Conservation (phyloP, 2,113 vertebrate species). For the Oryzias javanicus region DNA sequence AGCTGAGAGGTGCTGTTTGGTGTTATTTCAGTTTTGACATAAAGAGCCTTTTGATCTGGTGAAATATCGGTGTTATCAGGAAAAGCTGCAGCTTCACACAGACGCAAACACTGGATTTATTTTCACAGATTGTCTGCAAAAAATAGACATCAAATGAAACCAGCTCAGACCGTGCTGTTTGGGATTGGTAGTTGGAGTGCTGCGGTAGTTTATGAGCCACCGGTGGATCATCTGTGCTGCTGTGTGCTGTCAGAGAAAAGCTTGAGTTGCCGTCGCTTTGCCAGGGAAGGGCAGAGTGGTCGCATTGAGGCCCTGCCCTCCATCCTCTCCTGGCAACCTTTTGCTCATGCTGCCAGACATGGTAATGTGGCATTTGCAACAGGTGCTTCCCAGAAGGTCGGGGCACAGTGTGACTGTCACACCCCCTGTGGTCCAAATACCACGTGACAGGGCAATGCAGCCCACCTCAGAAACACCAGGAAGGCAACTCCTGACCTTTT, state of each 20-base stretch:
- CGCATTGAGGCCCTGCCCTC: slow-evolving; percentile 32
- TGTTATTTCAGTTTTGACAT: slow-evolving; percentile 16
- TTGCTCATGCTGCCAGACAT: slow-evolving; percentile 56
- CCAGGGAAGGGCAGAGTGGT: slow-evolving; percentile 20
- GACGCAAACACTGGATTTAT: slow-evolving; percentile 30
- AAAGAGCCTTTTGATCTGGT: not conserved
- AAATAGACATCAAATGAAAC: slow-evolving; percentile 12
- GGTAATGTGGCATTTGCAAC: slow-evolving; percentile 73
- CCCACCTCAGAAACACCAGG: slow-evolving; percentile 20
- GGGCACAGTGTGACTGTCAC: slow-evolving; percentile 59
- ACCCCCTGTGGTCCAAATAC: slow-evolving; percentile 52
- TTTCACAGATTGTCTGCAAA: slow-evolving; percentile 34
- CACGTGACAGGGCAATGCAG: slow-evolving; percentile 30
- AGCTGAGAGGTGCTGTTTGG: slow-evolving; percentile 24
- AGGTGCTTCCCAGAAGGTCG: slow-evolving; percentile 69
- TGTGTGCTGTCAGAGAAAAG: slow-evolving; percentile 31
- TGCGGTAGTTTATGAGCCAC: slow-evolving; percentile 30
- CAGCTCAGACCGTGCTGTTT: slow-evolving; percentile 8
- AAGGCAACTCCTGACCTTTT: slow-evolving; percentile 40
- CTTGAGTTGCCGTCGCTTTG: slow-evolving; percentile 22
- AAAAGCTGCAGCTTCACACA: slow-evolving; percentile 20
- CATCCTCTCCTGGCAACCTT: slow-evolving; percentile 41
- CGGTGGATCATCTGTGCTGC: slow-evolving; percentile 33
- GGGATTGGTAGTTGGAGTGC: slow-evolving; percentile 20
- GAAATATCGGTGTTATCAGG: slow-evolving; percentile 15